A percentile compares a stretch with the other conserved stretches of the same genome.
Evolutionary conservation across 2,888 invertebrate species (phyloP).

Genomic region (Prosopocoilus inquinatus): DNA sequence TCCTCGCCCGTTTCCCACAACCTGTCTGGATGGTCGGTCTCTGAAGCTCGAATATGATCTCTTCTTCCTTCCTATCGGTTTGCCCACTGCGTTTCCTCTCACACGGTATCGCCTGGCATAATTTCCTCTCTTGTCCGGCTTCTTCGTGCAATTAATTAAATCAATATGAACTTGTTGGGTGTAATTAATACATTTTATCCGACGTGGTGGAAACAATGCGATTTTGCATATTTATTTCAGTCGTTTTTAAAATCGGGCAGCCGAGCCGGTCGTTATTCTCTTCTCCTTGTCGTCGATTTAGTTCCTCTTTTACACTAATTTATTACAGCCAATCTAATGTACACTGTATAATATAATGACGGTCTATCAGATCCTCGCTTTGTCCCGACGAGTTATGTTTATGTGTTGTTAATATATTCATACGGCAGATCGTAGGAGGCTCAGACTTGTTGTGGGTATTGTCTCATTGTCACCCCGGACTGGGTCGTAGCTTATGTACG

Average conservation of each 20-base stretch:
- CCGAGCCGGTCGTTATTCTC: neutral
- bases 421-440: constrained; percentile 42
- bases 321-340: constrained; percentile 22
- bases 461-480: constrained; percentile 32
- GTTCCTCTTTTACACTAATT: constrained; percentile 17
- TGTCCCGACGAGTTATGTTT: constrained; percentile 44
- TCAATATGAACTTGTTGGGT: neutral
- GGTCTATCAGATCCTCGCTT: constrained; percentile 31
- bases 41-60: constrained; percentile 27
- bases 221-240: neutral
- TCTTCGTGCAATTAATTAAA: constrained; percentile 26
- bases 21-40: constrained; percentile 14
- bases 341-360: constrained; percentile 28
- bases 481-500: constrained; percentile 28
- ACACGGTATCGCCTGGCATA: constrained; percentile 31
- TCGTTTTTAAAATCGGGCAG: neutral
- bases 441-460: constrained; percentile 38
- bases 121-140: constrained; percentile 30
- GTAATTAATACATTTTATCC: neutral
- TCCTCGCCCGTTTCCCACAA: constrained; percentile 27
- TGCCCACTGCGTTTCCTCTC: constrained; percentile 22
- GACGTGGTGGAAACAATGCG: neutral
- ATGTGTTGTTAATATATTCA: constrained; percentile 47
- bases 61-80: constrained; percentile 30
- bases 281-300: constrained; percentile 8